These are phyloP conservation scores for Entomobrya multifasciata DNA, from an alignment of 2,888 invertebrate genomes.

Conservation along the genomic window DNA sequence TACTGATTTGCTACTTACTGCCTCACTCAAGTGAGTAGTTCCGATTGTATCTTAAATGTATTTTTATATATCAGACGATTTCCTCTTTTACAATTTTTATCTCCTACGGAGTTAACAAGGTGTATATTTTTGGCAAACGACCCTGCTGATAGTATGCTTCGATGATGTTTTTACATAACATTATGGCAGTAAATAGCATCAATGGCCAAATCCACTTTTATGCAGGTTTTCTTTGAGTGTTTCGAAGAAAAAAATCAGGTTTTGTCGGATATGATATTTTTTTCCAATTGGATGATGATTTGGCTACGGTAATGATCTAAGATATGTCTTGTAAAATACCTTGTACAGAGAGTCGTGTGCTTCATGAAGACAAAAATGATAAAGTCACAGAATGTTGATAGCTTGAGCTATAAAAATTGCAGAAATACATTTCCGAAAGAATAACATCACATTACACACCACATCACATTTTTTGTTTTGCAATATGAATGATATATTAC, in stretches of 20 bases:
- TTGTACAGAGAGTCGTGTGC: background rate
- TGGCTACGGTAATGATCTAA: background rate
- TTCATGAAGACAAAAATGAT: background rate
- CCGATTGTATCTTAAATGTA: slow-evolving; percentile 43
- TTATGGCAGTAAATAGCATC: background rate
- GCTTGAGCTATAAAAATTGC: no score
- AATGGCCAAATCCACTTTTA: background rate
- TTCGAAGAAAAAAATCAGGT: slow-evolving; percentile 54
- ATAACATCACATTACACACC: no score
- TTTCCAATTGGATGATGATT: slow-evolving; percentile 50
- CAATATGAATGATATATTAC: no score
- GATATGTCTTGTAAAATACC: background rate
- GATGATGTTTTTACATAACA: background rate
- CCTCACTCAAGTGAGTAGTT: slow-evolving; percentile 27
- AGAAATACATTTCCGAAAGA: no score
- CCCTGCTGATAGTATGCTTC: background rate
- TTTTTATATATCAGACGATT: slow-evolving; percentile 50
- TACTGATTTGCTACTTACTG: background rate
- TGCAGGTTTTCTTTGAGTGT: background rate
- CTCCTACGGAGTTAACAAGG: slow-evolving; percentile 8
- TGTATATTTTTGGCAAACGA: slow-evolving; percentile 46
- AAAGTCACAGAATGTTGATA: no score
- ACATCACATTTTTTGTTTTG: no score
- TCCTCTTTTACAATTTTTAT: slow-evolving; percentile 12
- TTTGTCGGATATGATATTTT: slow-evolving; percentile 60